Base-by-base conservation (phyloP, 2,113 vertebrate genomes). In the Cranoglanis bouderius region DNA sequence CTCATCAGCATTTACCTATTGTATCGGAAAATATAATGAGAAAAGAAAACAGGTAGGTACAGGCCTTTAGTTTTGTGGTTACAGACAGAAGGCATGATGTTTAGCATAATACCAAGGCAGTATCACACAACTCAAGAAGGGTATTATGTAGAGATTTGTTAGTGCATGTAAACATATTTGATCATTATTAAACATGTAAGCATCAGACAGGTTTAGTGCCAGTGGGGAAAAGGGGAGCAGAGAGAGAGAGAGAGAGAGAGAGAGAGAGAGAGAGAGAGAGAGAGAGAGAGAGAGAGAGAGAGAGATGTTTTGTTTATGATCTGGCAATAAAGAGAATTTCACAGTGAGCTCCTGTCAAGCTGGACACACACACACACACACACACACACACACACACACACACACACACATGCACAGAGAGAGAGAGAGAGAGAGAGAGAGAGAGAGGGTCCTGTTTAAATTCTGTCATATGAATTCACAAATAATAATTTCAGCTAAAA, bases 1-100 rank as follows among this genome's bases (percentile, higher is more conserved):
- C 88, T 90, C 89, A 91, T 93, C 92, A 94, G 91, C 91, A 93
- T 91, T 92, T 93, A 92, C 87, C 91, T 85, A 93, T 94, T 96
- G 93, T 94, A 92, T 87, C 84, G 61, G 82, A 88, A 88, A 59
- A 78, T 35, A 46, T 57, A 81, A 88, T 74, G 51, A 87, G 63
- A 43, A n/a, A 12, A 21, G 24, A 82, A 83, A 87, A 67, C 67
- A 92, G 81, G 82, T 80, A 51, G 61, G 61, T 92, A 88, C 85
- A 92, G 53, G 24, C 43, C 24, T 53, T 89, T 63, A 35, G 43
- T 86, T 88, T 85, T 57, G 87, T 85, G 61, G 61, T 35, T 72
- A 72, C 24, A 70, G 85, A 93, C 82, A 72, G 83, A 88, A 89
- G 92, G 92, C 91, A 88, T 74, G 70, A 88, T 90, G 86, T 93